A percentile compares a stretch with the other conserved stretches of the same genome.
phyloP scores from a whole-genome alignment of 2,113 vertebrate genomes.

The Antennarius striatus region DNA sequence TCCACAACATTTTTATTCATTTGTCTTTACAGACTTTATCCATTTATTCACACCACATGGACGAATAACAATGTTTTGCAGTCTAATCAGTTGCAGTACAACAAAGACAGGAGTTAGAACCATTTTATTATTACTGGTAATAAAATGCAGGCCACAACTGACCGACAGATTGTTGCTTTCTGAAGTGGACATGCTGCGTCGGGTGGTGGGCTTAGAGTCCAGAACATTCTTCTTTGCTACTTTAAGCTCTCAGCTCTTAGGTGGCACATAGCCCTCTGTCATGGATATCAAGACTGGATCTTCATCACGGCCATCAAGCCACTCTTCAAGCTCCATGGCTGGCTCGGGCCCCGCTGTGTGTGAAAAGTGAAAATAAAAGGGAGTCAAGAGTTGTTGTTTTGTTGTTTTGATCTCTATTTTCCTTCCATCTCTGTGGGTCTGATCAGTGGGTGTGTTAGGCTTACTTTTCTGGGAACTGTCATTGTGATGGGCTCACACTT shows the following conservation, averaged over 20 bases:
- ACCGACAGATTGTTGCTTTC: slow-evolving; percentile 85
- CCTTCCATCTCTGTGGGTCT: background rate
- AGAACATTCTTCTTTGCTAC: slow-evolving; percentile 91
- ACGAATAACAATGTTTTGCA: no score
- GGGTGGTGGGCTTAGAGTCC: slow-evolving; percentile 84
- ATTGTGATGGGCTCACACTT: slow-evolving; percentile 95
- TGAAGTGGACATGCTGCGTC: slow-evolving; percentile 86
- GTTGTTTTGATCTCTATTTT: background rate
- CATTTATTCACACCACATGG: no score
- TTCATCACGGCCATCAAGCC: slow-evolving; percentile 89
- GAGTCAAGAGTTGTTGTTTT: no score
- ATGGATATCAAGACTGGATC: slow-evolving; percentile 93
- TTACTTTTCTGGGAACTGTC: slow-evolving; percentile 95
- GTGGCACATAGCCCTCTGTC: slow-evolving; percentile 88
- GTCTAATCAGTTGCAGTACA: no score
- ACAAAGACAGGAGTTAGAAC: no score
- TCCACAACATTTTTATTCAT: no score
- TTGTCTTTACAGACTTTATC: no score
- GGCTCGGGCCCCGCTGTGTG: slow-evolving; percentile 91
- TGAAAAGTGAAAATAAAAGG: background rate
- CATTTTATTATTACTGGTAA: background rate
- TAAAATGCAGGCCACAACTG: slow-evolving; percentile 48
- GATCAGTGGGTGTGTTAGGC: background rate
- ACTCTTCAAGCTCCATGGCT: slow-evolving; percentile 90
- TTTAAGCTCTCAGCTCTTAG: slow-evolving; percentile 93